phyloP scores from a whole-genome alignment of 1,140 invertebrate genomes.

The Adoxophyes honmai region DNA sequence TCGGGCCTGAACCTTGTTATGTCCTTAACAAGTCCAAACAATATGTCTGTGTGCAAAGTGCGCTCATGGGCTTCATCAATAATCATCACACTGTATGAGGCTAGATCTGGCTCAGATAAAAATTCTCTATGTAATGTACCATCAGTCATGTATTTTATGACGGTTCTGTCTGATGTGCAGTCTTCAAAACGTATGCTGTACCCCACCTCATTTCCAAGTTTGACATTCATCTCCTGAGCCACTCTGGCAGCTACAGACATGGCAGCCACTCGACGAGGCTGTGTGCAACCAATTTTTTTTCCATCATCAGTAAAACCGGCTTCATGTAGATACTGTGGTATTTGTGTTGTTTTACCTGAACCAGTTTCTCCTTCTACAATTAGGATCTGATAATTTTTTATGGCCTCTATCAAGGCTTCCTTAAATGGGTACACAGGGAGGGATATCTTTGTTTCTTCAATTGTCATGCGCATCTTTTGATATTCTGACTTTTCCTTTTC shows the following conservation, averaged over 20 bases:
- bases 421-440: constrained; percentile 97
- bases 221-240: constrained; percentile 99
- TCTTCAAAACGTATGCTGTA: constrained; percentile 99
- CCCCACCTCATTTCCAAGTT: constrained; percentile 98
- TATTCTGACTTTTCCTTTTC: constrained; percentile 80
- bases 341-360: constrained; percentile 99
- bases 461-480: constrained; percentile 87
- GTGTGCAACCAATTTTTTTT: constrained; percentile 95
- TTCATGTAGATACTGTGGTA: constrained; percentile 97
- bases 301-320: constrained; percentile 90
- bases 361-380: constrained; percentile 99
- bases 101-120: constrained; percentile 96
- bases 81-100: constrained; percentile 97
- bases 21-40: constrained; percentile 99
- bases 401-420: constrained; percentile 92
- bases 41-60: constrained; percentile 98
- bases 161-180: constrained; percentile 96
- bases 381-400: constrained; percentile 92
- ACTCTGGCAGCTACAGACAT: constrained; percentile 99
- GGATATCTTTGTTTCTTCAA: constrained; percentile 95
- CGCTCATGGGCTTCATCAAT: constrained; percentile 99
- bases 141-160: constrained; percentile 99
- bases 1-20: constrained; percentile 96
- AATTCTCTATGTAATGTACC: constrained; percentile 98
- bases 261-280: constrained; percentile 97